Evolutionary conservation across 2,797 vertebrate genomes (phyloP), one percentile per base, ranked within the genome.

Genomic region (Staurois parvus): DNA sequence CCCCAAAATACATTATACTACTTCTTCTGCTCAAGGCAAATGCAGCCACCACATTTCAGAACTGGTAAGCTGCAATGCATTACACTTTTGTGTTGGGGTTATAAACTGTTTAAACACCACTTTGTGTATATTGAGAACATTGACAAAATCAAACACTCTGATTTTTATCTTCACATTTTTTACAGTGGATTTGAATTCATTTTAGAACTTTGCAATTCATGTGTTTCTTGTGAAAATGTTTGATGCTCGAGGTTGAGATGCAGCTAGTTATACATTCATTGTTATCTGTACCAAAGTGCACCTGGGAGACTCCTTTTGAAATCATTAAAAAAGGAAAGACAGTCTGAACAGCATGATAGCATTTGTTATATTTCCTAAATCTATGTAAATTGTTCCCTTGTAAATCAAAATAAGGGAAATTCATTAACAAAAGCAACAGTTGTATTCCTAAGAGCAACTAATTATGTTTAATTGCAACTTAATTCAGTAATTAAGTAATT

Each of bases 331-430:
- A 70, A 30, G 30, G 45, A 70, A 32, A 81, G 48, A 45, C 28
- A 24, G 52, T 64, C 17, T n/a, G 34, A 81, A 64, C 72, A 81
- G 72, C 84, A 80, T 56, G 45, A 34, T 48, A 26, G 30, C 52
- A 72, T 74, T 80, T 80, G 45, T 74, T 80, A 73, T 74, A 85
- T 81, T 85, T 85, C n/a, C 73, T 26, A 81, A 81, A 81, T 81
- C 84, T 85, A 81, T 85, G 78, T 62, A 85, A 85, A 85, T 76
- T 81, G 84, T 68, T 85, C 72, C 78, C 79, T 85, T 81, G 72
- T 76, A 85, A 81, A 85, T 81, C 66, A 81, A 81, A 85, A 80
- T 85, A 69, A 80, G 72, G 70, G 34, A 80, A 74, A 80, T 85
- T 68, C 13, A 80, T 80, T 80, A 79, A 85, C 77, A 85, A 85